phyloP scores from a whole-genome alignment of 2,888 invertebrate species.

The Oegoconia quadripuncta region DNA sequence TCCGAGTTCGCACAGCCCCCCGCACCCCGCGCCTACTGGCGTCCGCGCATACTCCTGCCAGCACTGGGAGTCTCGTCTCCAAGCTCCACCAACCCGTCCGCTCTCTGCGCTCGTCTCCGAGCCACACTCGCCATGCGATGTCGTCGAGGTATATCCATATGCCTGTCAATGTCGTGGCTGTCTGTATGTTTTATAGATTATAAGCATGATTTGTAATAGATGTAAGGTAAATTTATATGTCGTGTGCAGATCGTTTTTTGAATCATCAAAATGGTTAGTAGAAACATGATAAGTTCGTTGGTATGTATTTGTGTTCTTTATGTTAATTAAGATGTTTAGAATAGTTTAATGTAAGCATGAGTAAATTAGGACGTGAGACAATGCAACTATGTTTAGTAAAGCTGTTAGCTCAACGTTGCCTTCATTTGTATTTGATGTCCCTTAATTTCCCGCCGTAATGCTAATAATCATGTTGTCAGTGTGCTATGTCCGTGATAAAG shows the following conservation, averaged over 20 bases:
- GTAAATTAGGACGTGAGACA: slow-evolving; percentile 46
- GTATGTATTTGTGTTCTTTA: not conserved
- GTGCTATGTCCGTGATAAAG: slow-evolving; percentile 18
- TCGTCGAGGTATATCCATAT: slow-evolving; percentile 64
- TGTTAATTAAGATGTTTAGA: no score
- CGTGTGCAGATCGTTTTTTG: slow-evolving; percentile 25
- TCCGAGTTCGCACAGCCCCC: slow-evolving; percentile 72
- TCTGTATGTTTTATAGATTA: slow-evolving; percentile 33
- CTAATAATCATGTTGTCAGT: not conserved
- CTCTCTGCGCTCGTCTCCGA: slow-evolving; percentile 72
- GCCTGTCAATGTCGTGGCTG: slow-evolving; percentile 46
- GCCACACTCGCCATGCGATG: slow-evolving; percentile 65
- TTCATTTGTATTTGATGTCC: slow-evolving; percentile 10
- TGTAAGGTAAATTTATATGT: slow-evolving; percentile 21
- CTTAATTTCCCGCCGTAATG: slow-evolving; percentile 33
- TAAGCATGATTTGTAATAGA: slow-evolving; percentile 38
- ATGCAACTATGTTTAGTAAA: slow-evolving; percentile 46
- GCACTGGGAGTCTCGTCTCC: slow-evolving; percentile 79
- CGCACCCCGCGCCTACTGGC: slow-evolving; percentile 77
- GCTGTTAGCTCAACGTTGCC: slow-evolving; percentile 7
- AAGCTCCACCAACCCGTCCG: slow-evolving; percentile 67
- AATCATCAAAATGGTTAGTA: slow-evolving; percentile 12
- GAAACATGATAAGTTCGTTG: not conserved
- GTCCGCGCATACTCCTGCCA: slow-evolving; percentile 80
- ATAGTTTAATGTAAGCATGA: slow-evolving; percentile 34